Evolutionary conservation across 2,888 invertebrate genomes (phyloP).

Genomic region (Oscheius myriophilus): DNA sequence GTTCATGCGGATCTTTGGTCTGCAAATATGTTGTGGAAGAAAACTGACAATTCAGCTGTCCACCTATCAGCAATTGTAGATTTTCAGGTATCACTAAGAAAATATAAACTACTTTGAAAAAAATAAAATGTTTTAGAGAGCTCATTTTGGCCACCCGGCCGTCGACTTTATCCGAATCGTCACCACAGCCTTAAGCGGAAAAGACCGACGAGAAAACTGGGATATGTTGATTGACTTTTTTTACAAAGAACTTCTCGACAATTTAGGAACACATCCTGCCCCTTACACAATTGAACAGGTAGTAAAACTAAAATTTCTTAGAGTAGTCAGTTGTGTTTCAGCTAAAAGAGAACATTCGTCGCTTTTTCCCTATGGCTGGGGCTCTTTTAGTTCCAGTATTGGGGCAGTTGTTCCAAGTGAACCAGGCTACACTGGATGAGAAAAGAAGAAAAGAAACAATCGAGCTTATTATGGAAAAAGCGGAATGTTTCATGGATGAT

Average conservation of each 20-base stretch:
- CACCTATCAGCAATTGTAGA: conserved; percentile 13
- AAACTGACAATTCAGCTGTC: background rate
- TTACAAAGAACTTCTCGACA: conserved; percentile 22
- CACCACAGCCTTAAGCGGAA: conserved; percentile 36
- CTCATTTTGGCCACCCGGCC: conserved; percentile 38
- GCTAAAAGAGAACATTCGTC: conserved; percentile 16
- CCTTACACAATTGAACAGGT: conserved; percentile 48
- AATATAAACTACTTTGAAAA: background rate
- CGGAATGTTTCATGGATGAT: conserved; percentile 3
- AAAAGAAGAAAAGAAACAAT: conserved; percentile 1
- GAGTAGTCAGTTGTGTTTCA: background rate
- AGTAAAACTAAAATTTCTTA: too few relatives aligned
- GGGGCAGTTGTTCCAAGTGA: conserved; percentile 18
- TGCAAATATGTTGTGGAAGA: conserved; percentile 41
- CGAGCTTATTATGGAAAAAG: conserved; percentile 14
- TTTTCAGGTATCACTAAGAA: conserved; percentile 19
- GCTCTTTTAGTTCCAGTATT: conserved; percentile 15
- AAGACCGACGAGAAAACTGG: conserved; percentile 37
- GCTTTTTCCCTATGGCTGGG: conserved; percentile 24
- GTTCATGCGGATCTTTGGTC: conserved; percentile 52
- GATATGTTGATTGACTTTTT: conserved; percentile 38
- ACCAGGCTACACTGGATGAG: conserved; percentile 26
- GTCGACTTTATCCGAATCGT: conserved; percentile 43
- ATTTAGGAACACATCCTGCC: conserved; percentile 10
- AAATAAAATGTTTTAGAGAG: conserved; percentile 2